These are phyloP conservation scores for Serranus cabrilla DNA, from an alignment of 2,797 vertebrate genomes.

Conservation along the genomic window DNA sequence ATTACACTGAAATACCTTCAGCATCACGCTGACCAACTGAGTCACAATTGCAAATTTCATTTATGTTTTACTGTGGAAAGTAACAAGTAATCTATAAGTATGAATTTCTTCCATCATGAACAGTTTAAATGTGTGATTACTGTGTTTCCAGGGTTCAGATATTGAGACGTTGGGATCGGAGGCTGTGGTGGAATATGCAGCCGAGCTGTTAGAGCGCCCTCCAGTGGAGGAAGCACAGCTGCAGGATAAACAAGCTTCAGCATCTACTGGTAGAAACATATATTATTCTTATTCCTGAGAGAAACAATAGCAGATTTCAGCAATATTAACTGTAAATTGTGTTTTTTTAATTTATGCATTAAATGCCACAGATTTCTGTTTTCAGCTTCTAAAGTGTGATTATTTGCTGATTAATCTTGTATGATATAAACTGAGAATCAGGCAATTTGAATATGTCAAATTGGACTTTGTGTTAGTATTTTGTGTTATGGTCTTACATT, in stretches of 20 bases:
- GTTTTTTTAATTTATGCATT: neutral
- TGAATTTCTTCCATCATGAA: neutral
- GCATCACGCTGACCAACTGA: neutral
- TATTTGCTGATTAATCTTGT: neutral
- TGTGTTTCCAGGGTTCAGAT: constrained; percentile 91
- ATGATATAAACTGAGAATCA: neutral
- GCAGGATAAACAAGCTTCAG: constrained; percentile 62
- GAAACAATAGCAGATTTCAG: neutral
- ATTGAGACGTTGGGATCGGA: constrained; percentile 90
- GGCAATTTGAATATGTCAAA: neutral
- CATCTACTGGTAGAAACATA: constrained; percentile 70
- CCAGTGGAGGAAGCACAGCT: constrained; percentile 73
- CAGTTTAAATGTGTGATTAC: neutral
- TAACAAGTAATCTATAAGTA: neutral
- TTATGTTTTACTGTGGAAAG: neutral
- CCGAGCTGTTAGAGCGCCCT: constrained; percentile 71
- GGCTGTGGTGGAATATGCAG: constrained; percentile 74
- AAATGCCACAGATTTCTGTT: neutral
- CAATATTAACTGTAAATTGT: neutral
- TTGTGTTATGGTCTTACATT: neutral
- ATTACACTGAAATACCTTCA: neutral
- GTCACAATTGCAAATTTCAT: neutral
- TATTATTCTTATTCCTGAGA: neutral
- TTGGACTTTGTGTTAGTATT: too few relatives aligned
- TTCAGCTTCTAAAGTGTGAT: neutral